phyloP scores from a whole-genome alignment of 2,113 vertebrate genomes.

The Oncorhynchus mykiss region DNA sequence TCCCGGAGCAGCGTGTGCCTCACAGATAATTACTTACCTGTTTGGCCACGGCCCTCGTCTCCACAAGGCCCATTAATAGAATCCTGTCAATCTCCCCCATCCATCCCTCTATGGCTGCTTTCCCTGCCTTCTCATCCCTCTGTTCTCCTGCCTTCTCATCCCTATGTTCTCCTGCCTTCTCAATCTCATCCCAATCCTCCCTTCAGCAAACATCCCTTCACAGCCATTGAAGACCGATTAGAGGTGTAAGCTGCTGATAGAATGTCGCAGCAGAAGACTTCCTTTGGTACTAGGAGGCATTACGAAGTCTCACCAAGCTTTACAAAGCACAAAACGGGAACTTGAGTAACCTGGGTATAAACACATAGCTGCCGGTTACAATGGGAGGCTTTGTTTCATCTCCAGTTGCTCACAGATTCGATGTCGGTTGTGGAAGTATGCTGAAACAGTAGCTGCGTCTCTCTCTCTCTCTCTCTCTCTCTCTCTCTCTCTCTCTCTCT shows the following conservation, averaged over 20 bases:
- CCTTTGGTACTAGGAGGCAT: not conserved
- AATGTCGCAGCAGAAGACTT: not conserved
- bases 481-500: too few relatives aligned
- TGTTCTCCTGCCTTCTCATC: not conserved
- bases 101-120: not conserved
- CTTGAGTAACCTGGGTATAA: not conserved
- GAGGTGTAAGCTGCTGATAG: not conserved
- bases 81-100: slow-evolving; percentile 27
- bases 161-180: not conserved
- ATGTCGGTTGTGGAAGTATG: not conserved
- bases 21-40: slow-evolving; percentile 41
- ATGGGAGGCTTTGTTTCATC: not conserved
- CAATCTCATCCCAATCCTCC: not conserved
- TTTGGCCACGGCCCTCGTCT: not conserved
- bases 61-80: slow-evolving; percentile 22
- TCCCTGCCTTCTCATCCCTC: not conserved
- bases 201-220: not conserved
- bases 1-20: not conserved
- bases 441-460: too few relatives aligned
- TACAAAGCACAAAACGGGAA: not conserved
- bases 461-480: too few relatives aligned
- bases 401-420: not conserved
- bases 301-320: not conserved
- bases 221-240: not conserved
- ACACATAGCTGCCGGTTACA: not conserved